Evolutionary conservation across 1,140 invertebrate species (phyloP).

Genomic region (Drosophila parvula): DNA sequence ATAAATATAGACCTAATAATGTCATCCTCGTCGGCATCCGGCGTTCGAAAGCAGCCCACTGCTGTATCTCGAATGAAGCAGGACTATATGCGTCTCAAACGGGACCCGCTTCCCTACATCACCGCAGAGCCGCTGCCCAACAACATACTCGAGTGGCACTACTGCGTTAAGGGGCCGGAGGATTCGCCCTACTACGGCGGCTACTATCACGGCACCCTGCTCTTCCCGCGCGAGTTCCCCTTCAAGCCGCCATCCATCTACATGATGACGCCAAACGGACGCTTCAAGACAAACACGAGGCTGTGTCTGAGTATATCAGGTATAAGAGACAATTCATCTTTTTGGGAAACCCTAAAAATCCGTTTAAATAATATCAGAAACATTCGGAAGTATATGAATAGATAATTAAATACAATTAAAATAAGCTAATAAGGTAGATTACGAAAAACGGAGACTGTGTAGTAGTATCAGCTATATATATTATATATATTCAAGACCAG

Average conservation of each 20-base stretch:
- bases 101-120: constrained; percentile 94
- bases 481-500: background rate
- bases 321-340: background rate
- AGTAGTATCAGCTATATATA: background rate
- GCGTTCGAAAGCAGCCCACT: constrained; percentile 83
- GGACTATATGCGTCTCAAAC: constrained; percentile 96
- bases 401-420: background rate
- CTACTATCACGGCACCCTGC: constrained; percentile 97
- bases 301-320: constrained; percentile 97
- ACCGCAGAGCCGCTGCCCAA: constrained; percentile 92
- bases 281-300: constrained; percentile 95
- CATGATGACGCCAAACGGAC: constrained; percentile 98
- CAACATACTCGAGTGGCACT: constrained; percentile 98
- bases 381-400: background rate
- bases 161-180: constrained; percentile 89
- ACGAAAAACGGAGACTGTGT: background rate
- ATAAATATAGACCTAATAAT: constrained; percentile 49
- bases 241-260: constrained; percentile 99
- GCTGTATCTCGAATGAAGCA: constrained; percentile 96
- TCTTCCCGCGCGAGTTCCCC: constrained; percentile 98
- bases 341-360: background rate
- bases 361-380: background rate
- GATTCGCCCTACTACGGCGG: constrained; percentile 97
- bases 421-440: background rate
- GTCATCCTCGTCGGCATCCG: constrained; percentile 66